phyloP scores from a whole-genome alignment of 2,797 vertebrate species.

The Typhlichthys eigenmanni region DNA sequence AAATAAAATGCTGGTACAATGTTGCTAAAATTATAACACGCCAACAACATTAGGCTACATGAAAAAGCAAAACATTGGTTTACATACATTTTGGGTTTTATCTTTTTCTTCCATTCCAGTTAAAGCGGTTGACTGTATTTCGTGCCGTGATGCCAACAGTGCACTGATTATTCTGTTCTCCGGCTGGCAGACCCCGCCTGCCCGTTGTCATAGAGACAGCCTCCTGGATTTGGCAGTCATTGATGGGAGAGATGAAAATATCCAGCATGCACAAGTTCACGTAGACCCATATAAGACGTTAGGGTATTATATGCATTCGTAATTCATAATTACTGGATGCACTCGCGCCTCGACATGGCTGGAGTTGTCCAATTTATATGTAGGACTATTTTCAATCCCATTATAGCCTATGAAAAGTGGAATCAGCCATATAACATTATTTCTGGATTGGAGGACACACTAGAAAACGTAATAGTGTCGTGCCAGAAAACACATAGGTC shows the following conservation, averaged over 20 bases:
- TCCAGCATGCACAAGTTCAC: background rate
- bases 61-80: background rate
- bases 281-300: background rate
- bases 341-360: too few relatives aligned
- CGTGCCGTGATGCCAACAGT: slow-evolving; percentile 53
- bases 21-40: background rate
- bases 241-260: slow-evolving; percentile 19
- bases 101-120: slow-evolving; percentile 77
- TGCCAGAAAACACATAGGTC: too few relatives aligned
- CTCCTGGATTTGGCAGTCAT: slow-evolving; percentile 37
- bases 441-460: too few relatives aligned
- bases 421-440: too few relatives aligned
- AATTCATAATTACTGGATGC: too few relatives aligned
- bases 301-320: background rate
- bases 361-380: too few relatives aligned
- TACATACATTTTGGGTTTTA: slow-evolving; percentile 74
- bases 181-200: slow-evolving; percentile 72
- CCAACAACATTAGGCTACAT: background rate
- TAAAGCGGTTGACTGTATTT: slow-evolving; percentile 53
- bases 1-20: background rate
- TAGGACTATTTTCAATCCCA: too few relatives aligned
- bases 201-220: slow-evolving; percentile 76
- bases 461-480: too few relatives aligned
- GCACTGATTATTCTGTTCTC: slow-evolving; percentile 42
- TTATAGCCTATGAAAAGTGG: too few relatives aligned